phyloP scores from a whole-genome alignment of 2,797 vertebrate species.

The Distichodus sexfasciatus region DNA sequence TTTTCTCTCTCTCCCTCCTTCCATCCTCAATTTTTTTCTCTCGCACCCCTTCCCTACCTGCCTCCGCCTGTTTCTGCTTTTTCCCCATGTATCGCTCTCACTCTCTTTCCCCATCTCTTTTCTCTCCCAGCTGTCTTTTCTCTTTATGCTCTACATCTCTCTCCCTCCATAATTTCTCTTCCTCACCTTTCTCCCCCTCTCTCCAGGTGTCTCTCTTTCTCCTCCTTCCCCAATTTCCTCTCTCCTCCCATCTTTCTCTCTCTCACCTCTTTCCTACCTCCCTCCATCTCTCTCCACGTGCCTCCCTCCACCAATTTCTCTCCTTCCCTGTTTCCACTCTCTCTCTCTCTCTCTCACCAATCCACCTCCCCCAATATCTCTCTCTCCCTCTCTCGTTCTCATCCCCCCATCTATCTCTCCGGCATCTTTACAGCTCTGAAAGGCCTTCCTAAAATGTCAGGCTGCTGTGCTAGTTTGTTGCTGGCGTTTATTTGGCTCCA shows the following conservation, averaged over 20 bases:
- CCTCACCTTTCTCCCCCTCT: constrained; percentile 7
- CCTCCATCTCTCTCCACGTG: neutral
- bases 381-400: constrained; percentile 24
- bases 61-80: neutral
- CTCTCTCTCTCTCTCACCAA: constrained; percentile 6
- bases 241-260: neutral
- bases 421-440: constrained; percentile 68
- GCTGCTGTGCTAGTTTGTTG: constrained; percentile 31
- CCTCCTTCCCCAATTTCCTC: constrained; percentile 10
- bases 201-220: constrained; percentile 10
- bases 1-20: constrained; percentile 9
- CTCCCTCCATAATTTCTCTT: neutral
- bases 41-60: neutral
- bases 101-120: neutral
- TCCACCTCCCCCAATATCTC: constrained; percentile 10
- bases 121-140: neutral
- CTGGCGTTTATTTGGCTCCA: constrained; percentile 64
- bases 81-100: neutral
- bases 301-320: neutral
- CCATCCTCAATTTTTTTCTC: neutral
- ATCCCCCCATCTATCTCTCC: constrained; percentile 62
- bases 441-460: constrained; percentile 73
- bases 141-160: neutral
- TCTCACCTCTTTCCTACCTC: constrained; percentile 11
- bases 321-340: constrained; percentile 14